Conservation (phyloP, 2,888 invertebrate species). For the Lathronympha strigana region DNA sequence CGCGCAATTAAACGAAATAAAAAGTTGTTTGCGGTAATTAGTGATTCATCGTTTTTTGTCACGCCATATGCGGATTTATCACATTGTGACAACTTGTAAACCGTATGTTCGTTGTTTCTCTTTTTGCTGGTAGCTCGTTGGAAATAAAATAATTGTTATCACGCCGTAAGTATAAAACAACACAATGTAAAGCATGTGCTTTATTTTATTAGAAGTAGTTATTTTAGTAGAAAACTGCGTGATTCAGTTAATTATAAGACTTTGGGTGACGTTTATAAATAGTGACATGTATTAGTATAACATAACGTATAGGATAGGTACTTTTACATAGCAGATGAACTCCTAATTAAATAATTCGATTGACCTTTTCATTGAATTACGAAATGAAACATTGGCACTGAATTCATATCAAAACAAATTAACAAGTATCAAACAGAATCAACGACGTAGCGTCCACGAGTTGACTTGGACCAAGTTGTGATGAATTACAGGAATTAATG, state of each 20-base stretch:
- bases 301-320: too few species aligned
- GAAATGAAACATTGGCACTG: slow-evolving; percentile 11
- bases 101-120: slow-evolving; percentile 52
- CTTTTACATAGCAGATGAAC: too few species aligned
- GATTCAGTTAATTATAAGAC: too few species aligned
- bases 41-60: slow-evolving; percentile 40
- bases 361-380: not conserved
- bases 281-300: too few species aligned
- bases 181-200: too few species aligned
- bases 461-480: slow-evolving; percentile 52
- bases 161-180: not conserved
- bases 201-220: too few species aligned
- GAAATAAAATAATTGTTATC: slow-evolving; percentile 42
- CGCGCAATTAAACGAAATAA: slow-evolving; percentile 1
- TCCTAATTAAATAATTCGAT: not conserved
- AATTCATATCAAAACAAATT: slow-evolving; percentile 33
- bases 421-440: slow-evolving; percentile 22
- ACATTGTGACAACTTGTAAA: slow-evolving; percentile 70
- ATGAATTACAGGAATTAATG: slow-evolving; percentile 59
- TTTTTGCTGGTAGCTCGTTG: slow-evolving; percentile 57
- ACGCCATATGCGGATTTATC: slow-evolving; percentile 44
- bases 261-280: too few species aligned
- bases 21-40: slow-evolving; percentile 38
- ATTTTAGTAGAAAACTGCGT: too few species aligned
- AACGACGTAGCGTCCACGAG: slow-evolving; percentile 26